Evolutionary conservation across 2,888 invertebrate species (phyloP), one percentile per base, ranked within the genome.

Genomic region (Agapetus fuscipes): DNA sequence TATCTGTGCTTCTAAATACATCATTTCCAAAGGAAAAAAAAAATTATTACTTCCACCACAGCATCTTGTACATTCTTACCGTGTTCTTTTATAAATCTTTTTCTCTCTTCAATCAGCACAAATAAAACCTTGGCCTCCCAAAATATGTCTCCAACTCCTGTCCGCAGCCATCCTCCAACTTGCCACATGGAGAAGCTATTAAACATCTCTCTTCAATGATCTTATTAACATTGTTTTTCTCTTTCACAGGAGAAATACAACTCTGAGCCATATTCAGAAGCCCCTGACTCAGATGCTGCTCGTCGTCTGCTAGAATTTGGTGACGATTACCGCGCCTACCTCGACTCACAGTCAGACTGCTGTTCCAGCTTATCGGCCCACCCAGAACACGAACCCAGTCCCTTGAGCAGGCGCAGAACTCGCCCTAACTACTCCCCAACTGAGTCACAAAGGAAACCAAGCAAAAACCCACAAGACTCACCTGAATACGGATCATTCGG

Each of bases 261-360:
- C 60, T 89, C 89, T 27, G 91, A 91, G 59, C 80, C 86, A 16
- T 90, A 90, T 61, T 90, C 90, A 41, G 91, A 91, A 64, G 74
- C 78, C 3, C 79, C 80, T 4, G 90, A 91, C 59, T 82, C 87
- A 2, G 89, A 90, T 62, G 82, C 85, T 20, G 86, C 89, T 26
- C 75, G 87, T 42, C 76, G 80, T 46, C 66, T 90, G 12, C 64
- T 89, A 49, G 88, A 90, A 56, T 89, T 89, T 57, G 89, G 89
- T 20, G 90, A 91, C 60, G 90, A 91, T 63, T 91, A 91, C 64
- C 75, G 89, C 57, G 84, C 83, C 53, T 89, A 81, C 64, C 72
- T 91, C 34, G 90, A 89, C 66, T 89, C 89, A 46, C 89, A 89
- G 56, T 90, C 89, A 1, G 90, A 90, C 64, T 83, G 81, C 58